phyloP scores from a whole-genome alignment of 1,140 invertebrate species.

The Lordiphosa stackelbergi region DNA sequence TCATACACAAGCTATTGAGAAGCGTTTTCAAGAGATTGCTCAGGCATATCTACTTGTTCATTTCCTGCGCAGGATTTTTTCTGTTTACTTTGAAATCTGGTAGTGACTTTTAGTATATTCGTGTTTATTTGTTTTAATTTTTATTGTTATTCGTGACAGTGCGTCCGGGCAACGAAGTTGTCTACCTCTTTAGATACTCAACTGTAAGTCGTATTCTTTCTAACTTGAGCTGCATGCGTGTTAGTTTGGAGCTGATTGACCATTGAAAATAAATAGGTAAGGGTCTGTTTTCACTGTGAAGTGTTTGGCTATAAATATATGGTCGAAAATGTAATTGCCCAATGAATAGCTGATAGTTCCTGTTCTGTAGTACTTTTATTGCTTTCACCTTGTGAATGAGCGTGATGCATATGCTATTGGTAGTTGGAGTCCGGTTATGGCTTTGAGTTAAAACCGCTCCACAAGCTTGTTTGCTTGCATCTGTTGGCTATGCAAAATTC shows the following conservation, averaged over 20 bases:
- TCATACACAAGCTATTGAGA: slow-evolving; percentile 1
- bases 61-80: slow-evolving; percentile 1
- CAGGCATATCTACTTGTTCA: slow-evolving; percentile 1
- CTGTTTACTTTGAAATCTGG: too few species aligned
- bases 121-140: not conserved
- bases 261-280: not conserved
- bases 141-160: not conserved
- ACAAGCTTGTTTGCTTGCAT: too few species aligned
- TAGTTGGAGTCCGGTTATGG: not conserved
- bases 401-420: slow-evolving; percentile 3
- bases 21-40: slow-evolving; percentile 1
- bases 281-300: slow-evolving; percentile 1
- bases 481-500: too few species aligned
- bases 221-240: not conserved
- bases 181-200: not conserved
- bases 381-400: slow-evolving; percentile 1
- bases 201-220: not conserved
- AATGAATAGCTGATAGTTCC: not conserved
- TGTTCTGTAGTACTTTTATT: not conserved
- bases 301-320: slow-evolving; percentile 3
- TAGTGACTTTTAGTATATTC: too few species aligned
- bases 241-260: not conserved
- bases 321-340: slow-evolving; percentile 2
- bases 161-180: not conserved
- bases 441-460: not conserved